phyloP scores from a whole-genome alignment of 1,140 invertebrate genomes.

The Lineus longissimus region DNA sequence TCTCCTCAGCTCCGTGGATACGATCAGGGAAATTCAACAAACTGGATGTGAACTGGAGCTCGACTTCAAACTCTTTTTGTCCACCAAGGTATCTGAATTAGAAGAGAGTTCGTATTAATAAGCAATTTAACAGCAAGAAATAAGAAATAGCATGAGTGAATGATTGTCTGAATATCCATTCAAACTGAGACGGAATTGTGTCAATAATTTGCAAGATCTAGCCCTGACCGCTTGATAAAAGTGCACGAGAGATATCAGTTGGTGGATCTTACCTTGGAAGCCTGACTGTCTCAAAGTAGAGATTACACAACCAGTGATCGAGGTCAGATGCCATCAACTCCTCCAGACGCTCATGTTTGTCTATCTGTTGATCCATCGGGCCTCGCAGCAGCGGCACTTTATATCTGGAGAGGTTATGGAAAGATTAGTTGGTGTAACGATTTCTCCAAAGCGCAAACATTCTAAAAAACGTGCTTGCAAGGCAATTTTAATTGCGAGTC shows the following conservation, averaged over 20 bases:
- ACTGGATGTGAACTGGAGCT: constrained; percentile 43
- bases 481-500: not conserved
- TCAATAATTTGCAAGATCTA: too few species aligned
- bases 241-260: not conserved
- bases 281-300: constrained; percentile 46
- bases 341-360: constrained; percentile 46
- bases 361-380: constrained; percentile 42
- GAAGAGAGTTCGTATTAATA: not conserved
- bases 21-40: constrained; percentile 41
- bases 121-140: too few species aligned
- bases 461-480: too few species aligned
- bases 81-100: constrained; percentile 40
- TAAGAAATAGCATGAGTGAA: too few species aligned
- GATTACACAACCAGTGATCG: constrained; percentile 50
- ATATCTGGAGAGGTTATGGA: constrained; percentile 28
- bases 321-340: constrained; percentile 42
- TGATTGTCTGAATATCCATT: too few species aligned
- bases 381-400: constrained; percentile 42
- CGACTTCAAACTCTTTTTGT: constrained; percentile 50
- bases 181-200: too few species aligned
- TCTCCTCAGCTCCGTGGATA: constrained; percentile 43
- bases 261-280: constrained; percentile 37
- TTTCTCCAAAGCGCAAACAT: too few species aligned
- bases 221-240: too few species aligned
- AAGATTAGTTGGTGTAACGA: not conserved